Conservation (phyloP, 2,113 vertebrate species). For the Cercocebus atys region DNA sequence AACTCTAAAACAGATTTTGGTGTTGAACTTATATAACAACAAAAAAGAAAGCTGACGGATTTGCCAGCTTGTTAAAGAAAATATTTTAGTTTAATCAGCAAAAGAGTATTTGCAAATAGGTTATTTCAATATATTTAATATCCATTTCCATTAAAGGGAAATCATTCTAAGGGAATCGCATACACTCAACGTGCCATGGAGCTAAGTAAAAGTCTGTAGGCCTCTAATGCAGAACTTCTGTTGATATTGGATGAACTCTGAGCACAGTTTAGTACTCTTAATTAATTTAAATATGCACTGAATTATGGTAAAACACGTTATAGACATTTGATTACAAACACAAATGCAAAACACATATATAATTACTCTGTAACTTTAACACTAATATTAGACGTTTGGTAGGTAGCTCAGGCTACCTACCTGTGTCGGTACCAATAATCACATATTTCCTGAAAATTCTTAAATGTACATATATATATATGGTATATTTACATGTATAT, state of each 20-base stretch:
- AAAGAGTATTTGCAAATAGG: not conserved
- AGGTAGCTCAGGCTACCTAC: not conserved
- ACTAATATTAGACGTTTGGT: no score
- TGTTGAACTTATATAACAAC: not conserved
- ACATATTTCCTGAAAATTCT: not conserved
- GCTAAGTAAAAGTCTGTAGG: not conserved
- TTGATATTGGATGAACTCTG: not conserved
- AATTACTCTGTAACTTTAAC: not conserved
- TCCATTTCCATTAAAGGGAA: not conserved
- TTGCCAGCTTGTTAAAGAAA: not conserved
- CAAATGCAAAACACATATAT: not conserved
- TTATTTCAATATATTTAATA: not conserved
- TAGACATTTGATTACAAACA: not conserved
- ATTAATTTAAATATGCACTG: not conserved
- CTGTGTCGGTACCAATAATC: not conserved
- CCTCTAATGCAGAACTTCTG: not conserved
- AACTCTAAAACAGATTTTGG: not conserved
- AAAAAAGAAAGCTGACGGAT: not conserved
- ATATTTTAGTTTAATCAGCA: not conserved
- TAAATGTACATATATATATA: not conserved
- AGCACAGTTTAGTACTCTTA: not conserved
- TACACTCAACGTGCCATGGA: not conserved
- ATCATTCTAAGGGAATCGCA: not conserved
- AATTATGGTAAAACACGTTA: not conserved
- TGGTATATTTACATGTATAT: not conserved